Conservation (phyloP, 1,140 invertebrate genomes). For the Aphelenchoides besseyi region DNA sequence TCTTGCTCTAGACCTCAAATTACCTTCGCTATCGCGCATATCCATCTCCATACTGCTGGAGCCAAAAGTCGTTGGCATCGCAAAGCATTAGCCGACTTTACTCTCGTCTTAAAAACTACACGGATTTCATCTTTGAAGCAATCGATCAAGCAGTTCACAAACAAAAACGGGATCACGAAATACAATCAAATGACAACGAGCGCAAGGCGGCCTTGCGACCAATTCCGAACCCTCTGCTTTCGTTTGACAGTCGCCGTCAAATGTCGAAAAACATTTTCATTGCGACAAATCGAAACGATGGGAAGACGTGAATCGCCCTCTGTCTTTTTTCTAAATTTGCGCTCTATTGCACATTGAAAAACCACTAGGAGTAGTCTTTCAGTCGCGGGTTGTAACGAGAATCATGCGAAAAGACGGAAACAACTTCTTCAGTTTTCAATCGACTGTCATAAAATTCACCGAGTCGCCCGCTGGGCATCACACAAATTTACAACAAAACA, state of each 20-base stretch:
- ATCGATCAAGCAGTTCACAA: not conserved
- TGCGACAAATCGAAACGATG: not conserved
- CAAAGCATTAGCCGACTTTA: too few relatives aligned
- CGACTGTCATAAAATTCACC: too few relatives aligned
- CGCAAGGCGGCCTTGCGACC: not conserved
- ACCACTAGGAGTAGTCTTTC: too few relatives aligned
- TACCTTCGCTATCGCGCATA: not conserved
- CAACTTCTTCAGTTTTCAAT: too few relatives aligned
- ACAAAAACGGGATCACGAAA: not conserved
- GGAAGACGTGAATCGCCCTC: not conserved
- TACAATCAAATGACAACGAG: not conserved
- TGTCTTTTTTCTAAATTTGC: not conserved
- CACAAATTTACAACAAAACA: too few relatives aligned
- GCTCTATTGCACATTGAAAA: not conserved
- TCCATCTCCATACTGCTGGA: not conserved
- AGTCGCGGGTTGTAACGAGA: too few relatives aligned
- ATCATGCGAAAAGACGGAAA: too few relatives aligned
- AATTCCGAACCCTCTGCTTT: too few relatives aligned
- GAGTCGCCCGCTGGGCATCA: too few relatives aligned
- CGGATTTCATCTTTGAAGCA: too few relatives aligned
- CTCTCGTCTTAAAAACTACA: too few relatives aligned
- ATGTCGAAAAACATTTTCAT: constrained; percentile 4
- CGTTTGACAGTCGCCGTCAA: not conserved
- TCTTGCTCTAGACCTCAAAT: not conserved
- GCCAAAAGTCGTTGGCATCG: not conserved